A percentile compares a stretch with the other conserved stretches of the same genome.
Evolutionary conservation across 2,113 vertebrate species (phyloP).

Genomic region (Rhipidura dahli): DNA sequence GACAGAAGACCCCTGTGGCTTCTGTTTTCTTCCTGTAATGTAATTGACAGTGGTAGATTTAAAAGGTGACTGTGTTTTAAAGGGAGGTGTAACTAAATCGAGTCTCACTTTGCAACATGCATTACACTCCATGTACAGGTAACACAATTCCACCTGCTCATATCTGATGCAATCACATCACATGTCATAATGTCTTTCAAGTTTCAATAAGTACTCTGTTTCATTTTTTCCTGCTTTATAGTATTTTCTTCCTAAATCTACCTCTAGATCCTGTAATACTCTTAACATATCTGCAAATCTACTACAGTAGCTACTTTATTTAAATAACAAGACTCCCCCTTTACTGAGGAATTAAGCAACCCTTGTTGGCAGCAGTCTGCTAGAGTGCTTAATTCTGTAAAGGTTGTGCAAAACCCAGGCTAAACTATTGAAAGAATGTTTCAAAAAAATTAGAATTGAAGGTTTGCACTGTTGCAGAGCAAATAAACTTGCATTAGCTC

Average conservation of each 20-base stretch:
- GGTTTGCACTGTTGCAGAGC: slow-evolving; percentile 29
- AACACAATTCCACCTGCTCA: slow-evolving; percentile 3
- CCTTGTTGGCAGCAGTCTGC: slow-evolving; percentile 54
- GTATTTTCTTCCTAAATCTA: slow-evolving; percentile 66
- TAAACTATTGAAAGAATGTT: slow-evolving; percentile 70
- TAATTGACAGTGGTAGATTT: not conserved
- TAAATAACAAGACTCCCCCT: slow-evolving; percentile 67
- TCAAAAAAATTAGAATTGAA: slow-evolving; percentile 30
- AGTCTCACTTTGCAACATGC: not conserved
- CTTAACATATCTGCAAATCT: slow-evolving; percentile 71
- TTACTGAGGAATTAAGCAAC: slow-evolving; percentile 70
- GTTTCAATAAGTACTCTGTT: slow-evolving; percentile 59
- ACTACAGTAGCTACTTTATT: slow-evolving; percentile 76
- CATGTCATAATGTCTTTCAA: slow-evolving; percentile 19
- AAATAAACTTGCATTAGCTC: slow-evolving; percentile 47
- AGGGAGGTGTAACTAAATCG: not conserved
- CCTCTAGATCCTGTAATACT: slow-evolving; percentile 71
- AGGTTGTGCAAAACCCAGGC: slow-evolving; percentile 53
- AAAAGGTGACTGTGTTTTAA: not conserved
- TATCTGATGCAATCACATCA: slow-evolving; percentile 23
- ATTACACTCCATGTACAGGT: slow-evolving; percentile 17
- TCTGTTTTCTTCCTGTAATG: not conserved
- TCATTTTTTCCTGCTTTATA: slow-evolving; percentile 63
- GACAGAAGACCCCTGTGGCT: not conserved
- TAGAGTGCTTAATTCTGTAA: slow-evolving; percentile 67